Conservation (phyloP, 2,888 invertebrate genomes). For the Meiosimyza platycephala region DNA sequence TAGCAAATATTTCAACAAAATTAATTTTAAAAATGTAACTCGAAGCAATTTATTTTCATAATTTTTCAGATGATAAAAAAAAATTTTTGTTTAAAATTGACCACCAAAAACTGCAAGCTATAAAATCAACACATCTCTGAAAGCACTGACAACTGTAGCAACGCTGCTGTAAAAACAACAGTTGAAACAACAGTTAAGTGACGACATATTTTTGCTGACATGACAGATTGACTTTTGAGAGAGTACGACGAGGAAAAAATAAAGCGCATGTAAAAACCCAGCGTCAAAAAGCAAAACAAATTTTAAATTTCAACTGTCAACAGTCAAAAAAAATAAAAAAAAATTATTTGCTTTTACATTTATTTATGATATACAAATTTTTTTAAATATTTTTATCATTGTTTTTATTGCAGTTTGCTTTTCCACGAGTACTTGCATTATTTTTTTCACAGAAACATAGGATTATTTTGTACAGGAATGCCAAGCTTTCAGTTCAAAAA, state of each 20-base stretch:
- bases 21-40: too few species aligned
- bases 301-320: neutral
- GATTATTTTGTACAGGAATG: too few species aligned
- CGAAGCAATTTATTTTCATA: too few species aligned
- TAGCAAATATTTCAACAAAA: too few species aligned
- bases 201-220: conserved; percentile 12
- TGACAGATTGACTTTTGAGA: conserved; percentile 9
- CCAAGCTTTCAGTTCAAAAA: too few species aligned
- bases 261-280: too few species aligned
- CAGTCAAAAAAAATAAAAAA: neutral
- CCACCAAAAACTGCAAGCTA: too few species aligned
- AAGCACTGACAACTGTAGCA: too few species aligned
- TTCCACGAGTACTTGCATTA: neutral
- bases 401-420: neutral
- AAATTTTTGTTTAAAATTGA: too few species aligned
- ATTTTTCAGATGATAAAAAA: too few species aligned
- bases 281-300: neutral
- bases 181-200: neutral
- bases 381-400: neutral
- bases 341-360: neutral
- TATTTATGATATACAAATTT: neutral
- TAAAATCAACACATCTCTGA: too few species aligned
- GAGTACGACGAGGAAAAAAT: neutral
- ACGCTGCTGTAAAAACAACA: neutral
- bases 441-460: neutral